These are phyloP conservation scores for Parthenolecanium corni DNA, from an alignment of 2,888 invertebrate genomes.

Conservation along the genomic window DNA sequence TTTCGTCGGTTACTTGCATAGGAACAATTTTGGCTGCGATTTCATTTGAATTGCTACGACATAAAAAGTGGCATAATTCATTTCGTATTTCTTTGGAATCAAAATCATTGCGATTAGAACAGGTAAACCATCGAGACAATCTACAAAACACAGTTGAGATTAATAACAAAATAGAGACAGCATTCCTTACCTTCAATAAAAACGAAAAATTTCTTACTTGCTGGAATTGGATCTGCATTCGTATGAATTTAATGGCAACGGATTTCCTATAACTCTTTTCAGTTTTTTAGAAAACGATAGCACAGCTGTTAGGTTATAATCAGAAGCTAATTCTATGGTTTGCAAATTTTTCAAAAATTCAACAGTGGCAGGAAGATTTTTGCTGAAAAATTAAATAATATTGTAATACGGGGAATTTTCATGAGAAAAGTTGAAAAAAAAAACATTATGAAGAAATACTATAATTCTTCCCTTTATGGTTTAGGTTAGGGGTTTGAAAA, in stretches of 20 bases:
- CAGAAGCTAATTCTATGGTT: constrained; percentile 9
- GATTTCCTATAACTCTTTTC: constrained; percentile 3
- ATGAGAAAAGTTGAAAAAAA: too few relatives aligned
- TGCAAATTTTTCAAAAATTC: too few relatives aligned
- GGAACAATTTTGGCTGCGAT: too few relatives aligned
- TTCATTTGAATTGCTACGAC: too few relatives aligned
- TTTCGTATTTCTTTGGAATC: neutral
- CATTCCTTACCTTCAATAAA: neutral
- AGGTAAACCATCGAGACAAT: neutral
- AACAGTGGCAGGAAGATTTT: too few relatives aligned
- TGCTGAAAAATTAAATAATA: neutral
- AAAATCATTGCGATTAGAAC: neutral
- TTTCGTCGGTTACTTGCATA: too few relatives aligned
- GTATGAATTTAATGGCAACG: neutral
- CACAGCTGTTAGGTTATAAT: neutral
- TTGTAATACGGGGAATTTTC: too few relatives aligned
- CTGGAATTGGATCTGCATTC: neutral
- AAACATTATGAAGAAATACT: too few relatives aligned
- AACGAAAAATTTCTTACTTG: neutral
- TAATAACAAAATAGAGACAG: neutral
- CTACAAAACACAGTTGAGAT: neutral
- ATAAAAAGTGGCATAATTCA: neutral
- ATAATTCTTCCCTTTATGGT: too few relatives aligned
- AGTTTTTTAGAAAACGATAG: constrained; percentile 16
- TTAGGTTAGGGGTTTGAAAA: too few relatives aligned